Percentiles rank a stretch among this genome's conserved stretches.
Evolutionary conservation across 1,140 invertebrate genomes (phyloP).

Genomic region (Ctenoplectra terminalis): DNA sequence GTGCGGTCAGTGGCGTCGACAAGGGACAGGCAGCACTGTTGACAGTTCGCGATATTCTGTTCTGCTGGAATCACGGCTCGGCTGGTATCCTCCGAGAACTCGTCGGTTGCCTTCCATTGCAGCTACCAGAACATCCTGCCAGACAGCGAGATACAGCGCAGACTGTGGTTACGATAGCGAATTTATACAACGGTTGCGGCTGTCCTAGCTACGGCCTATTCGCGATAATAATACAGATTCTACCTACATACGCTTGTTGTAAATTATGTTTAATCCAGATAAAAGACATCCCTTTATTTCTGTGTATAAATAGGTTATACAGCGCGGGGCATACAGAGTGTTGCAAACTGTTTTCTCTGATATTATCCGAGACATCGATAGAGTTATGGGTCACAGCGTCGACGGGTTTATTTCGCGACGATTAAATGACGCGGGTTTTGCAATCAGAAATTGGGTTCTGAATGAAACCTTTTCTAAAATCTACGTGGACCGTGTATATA

Average conservation of each 20-base stretch:
- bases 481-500: too few species aligned
- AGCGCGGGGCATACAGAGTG: too few species aligned
- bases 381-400: too few species aligned
- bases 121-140: slow-evolving; percentile 55
- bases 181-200: slow-evolving; percentile 42
- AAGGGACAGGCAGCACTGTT: slow-evolving; percentile 51
- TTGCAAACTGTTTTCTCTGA: too few species aligned
- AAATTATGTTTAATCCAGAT: neutral
- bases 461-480: too few species aligned
- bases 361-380: too few species aligned
- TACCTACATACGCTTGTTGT: neutral
- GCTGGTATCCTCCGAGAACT: slow-evolving; percentile 70
- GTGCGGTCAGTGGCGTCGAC: slow-evolving; percentile 69
- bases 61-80: slow-evolving; percentile 57
- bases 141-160: slow-evolving; percentile 11
- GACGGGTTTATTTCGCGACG: too few species aligned
- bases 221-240: slow-evolving; percentile 10
- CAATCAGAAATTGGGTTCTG: too few species aligned
- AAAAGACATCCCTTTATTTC: too few species aligned
- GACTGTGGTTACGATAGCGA: slow-evolving; percentile 36
- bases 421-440: too few species aligned
- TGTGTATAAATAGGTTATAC: too few species aligned
- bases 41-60: slow-evolving; percentile 73
- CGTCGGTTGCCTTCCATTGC: slow-evolving; percentile 69
- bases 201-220: slow-evolving; percentile 15